Base-by-base conservation (phyloP, 2,113 vertebrate genomes). In the Atherinomorus stipes region DNA sequence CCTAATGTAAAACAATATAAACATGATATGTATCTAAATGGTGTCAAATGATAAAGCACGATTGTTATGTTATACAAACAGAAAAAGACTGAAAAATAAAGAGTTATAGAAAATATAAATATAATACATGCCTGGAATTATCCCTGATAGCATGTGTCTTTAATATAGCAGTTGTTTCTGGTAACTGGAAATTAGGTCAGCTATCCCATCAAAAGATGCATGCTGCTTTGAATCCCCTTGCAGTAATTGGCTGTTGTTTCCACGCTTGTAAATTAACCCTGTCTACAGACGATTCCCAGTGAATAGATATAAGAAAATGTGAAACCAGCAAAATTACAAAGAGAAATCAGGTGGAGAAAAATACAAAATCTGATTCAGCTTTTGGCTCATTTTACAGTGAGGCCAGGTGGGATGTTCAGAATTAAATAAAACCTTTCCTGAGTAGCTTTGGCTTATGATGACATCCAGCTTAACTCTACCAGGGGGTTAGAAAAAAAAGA, bases 1-100 rank as follows among this genome's bases (percentile, higher is more conserved):
- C 96, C 96, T 97, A 97, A 96, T 97, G 96, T 98, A 97, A 96
- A 96, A 96, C 96, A 88, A 91, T 96, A 96, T 97, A 97, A 91
- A 96, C 96, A 95, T 96, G 95, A 96, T 95, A 96, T 97, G 97
- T 98, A 96, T 98, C 95, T 98, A 96, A 96, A 96, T 95, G 94
- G 95, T 97, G 97, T 98, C 95, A 95, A 94, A 96, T 94, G 90
- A 96, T 94, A 95, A 95, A 97, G 97, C 97, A 98, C 96, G 96
- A 94, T 96, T 93, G 94, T 97, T 96, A 96, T 94, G 95, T 97
- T 96, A 95, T 91, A 91, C 92, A 93, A 90, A 92, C 78, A 89
- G 85, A 91, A 86, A 90, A 93, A 96, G 93, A 86, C 76, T 83
- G 92, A 95, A 95, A 92, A 99, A 98, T 98, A 98, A 99, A 98